A percentile compares a stretch with the other conserved stretches of the same genome.
Conservation (phyloP, 1,140 invertebrate genomes). For the Brachionus paranguensis region DNA sequence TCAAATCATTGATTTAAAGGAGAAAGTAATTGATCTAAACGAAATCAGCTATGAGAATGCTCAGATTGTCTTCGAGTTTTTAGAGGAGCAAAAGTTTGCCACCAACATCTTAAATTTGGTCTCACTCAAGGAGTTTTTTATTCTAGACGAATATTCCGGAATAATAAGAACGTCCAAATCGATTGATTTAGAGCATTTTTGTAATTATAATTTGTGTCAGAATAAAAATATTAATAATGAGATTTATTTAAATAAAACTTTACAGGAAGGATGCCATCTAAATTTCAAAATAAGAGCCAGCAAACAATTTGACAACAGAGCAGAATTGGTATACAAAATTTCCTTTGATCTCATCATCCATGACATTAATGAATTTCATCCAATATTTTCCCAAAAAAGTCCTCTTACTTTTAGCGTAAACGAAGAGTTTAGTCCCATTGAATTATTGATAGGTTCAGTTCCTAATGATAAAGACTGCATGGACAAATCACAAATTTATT, state of each 20-base stretch:
- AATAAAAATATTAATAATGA: slow-evolving; percentile 7
- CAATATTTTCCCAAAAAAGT: neutral
- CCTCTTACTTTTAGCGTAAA: neutral
- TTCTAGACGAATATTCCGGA: neutral
- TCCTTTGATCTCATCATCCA: slow-evolving; percentile 12
- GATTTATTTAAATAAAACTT: neutral
- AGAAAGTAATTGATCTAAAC: neutral
- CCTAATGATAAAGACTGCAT: slow-evolving; percentile 5
- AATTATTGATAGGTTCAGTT: neutral
- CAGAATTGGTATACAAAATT: neutral
- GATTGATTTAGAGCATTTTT: slow-evolving; percentile 24
- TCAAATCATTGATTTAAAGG: neutral
- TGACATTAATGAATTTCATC: slow-evolving; percentile 26
- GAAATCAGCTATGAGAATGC: neutral
- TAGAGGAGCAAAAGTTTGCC: neutral
- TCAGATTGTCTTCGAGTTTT: neutral
- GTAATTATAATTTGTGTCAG: slow-evolving; percentile 12
- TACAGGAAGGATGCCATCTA: neutral
- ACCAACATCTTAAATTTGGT: neutral
- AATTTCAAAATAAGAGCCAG: neutral
- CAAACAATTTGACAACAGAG: neutral
- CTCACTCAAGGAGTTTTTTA: neutral
- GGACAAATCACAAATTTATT: neutral
- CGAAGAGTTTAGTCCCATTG: slow-evolving; percentile 19
- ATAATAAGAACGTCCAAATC: neutral